Evolutionary conservation across 2,797 vertebrate species (phyloP).

Genomic region (Bradypus variegatus): DNA sequence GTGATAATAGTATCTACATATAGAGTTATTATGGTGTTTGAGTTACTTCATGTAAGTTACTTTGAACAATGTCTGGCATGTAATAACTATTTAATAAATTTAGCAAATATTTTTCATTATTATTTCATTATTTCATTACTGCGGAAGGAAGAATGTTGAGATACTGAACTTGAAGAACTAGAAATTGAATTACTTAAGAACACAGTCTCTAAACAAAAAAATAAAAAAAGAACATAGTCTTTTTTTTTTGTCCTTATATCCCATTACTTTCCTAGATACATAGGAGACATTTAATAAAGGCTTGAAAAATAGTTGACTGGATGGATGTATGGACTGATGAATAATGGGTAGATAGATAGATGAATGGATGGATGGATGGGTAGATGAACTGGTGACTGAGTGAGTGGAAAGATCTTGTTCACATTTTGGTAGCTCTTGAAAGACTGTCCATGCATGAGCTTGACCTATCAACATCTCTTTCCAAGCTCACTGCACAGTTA

Average conservation of each 20-base stretch:
- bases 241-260: not conserved
- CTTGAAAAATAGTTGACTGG: not conserved
- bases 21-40: not conserved
- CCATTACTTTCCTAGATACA: not conserved
- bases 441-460: not conserved
- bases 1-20: not conserved
- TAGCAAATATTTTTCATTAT: not conserved
- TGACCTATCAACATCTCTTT: not conserved
- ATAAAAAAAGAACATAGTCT: not conserved
- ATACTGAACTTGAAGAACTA: not conserved
- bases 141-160: not conserved
- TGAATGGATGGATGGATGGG: not conserved
- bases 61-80: not conserved
- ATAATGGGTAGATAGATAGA: too few relatives aligned
- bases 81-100: not conserved
- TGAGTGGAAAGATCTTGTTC: not conserved
- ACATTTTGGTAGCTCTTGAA: not conserved
- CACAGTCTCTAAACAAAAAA: too few relatives aligned
- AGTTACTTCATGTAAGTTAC: not conserved
- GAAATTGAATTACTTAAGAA: not conserved
- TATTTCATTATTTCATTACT: not conserved
- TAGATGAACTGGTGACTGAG: not conserved
- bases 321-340: not conserved
- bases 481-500: not conserved
- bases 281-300: not conserved